A percentile compares a stretch with the other conserved stretches of the same genome.
These are phyloP conservation scores for Hucho hucho DNA, from an alignment of 2,113 vertebrate genomes.

Conservation along the genomic window DNA sequence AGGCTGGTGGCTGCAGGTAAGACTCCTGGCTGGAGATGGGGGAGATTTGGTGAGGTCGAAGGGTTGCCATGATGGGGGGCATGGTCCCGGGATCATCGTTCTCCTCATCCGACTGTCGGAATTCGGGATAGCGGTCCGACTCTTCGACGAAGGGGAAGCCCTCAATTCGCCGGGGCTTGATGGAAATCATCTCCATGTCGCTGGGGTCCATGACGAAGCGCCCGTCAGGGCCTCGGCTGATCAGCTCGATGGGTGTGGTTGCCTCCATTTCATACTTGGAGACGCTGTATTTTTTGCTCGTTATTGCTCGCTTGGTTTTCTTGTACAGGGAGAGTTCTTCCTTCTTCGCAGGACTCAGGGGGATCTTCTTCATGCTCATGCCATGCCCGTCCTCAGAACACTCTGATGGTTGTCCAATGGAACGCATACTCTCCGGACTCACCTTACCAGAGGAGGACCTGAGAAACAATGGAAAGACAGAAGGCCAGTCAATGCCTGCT, in stretches of 20 bases:
- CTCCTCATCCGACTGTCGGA: constrained; percentile 96
- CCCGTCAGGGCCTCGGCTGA: constrained; percentile 94
- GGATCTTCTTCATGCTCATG: constrained; percentile 83
- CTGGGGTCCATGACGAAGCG: constrained; percentile 91
- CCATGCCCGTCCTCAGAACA: constrained; percentile 90
- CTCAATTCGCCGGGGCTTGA: constrained; percentile 89
- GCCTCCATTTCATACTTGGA: constrained; percentile 90
- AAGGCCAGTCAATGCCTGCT: constrained; percentile 11
- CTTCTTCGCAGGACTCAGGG: constrained; percentile 86
- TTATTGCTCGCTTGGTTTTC: constrained; percentile 98
- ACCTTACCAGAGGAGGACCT: constrained; percentile 95
- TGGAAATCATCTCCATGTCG: constrained; percentile 78
- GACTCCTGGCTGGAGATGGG: constrained; percentile 97
- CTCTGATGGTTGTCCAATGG: constrained; percentile 88
- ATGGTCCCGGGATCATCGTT: constrained; percentile 89
- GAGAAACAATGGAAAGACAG: constrained; percentile 34
- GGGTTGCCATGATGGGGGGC: constrained; percentile 85
- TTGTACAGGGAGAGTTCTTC: constrained; percentile 95
- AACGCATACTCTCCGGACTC: constrained; percentile 92
- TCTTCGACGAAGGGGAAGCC: constrained; percentile 99
- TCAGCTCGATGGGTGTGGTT: constrained; percentile 94
- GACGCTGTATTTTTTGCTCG: constrained; percentile 92
- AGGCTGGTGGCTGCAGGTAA: constrained; percentile 96
- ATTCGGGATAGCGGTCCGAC: constrained; percentile 96
- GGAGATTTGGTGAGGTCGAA: constrained; percentile 90